These are phyloP conservation scores for Ciconia stormi DNA, from an alignment of 2,113 vertebrate genomes.

Conservation along the genomic window DNA sequence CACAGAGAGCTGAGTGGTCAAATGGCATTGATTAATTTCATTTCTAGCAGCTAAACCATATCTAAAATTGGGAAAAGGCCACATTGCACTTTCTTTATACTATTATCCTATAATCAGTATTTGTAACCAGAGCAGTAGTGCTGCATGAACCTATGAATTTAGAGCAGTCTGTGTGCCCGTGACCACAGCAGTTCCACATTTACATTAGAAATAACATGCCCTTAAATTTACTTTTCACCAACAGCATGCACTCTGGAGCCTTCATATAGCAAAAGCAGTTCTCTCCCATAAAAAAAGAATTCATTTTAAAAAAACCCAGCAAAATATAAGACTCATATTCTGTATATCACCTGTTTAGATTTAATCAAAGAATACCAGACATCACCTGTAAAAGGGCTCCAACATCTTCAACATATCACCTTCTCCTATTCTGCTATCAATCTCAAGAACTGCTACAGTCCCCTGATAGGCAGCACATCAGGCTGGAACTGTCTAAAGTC, in stretches of 20 bases:
- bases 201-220: neutral
- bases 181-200: neutral
- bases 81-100: neutral
- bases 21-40: neutral
- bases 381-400: neutral
- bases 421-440: neutral
- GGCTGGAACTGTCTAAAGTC: neutral
- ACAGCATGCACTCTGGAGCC: neutral
- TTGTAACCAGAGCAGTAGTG: neutral
- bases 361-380: neutral
- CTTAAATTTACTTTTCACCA: neutral
- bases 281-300: neutral
- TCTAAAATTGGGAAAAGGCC: neutral
- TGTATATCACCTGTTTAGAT: neutral
- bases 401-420: neutral
- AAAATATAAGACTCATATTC: neutral
- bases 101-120: neutral
- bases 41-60: neutral
- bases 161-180: neutral
- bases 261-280: neutral
- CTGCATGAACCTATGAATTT: neutral
- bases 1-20: neutral
- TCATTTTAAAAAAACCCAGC: neutral
- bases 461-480: neutral
- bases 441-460: neutral